Conservation (phyloP, 2,888 invertebrate species). For the Oxycera nigricornis region DNA sequence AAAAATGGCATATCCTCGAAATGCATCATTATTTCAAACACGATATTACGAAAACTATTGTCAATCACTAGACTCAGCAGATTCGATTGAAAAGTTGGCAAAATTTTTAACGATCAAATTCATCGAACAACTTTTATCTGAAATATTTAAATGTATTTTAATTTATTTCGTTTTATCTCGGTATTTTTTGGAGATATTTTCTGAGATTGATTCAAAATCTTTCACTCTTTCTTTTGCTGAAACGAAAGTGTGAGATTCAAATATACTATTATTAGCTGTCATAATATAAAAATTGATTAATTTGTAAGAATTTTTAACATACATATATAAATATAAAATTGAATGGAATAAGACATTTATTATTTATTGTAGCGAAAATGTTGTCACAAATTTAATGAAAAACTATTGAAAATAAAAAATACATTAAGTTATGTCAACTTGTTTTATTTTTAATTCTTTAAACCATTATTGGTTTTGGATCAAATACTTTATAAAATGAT, state of each 20-base stretch:
- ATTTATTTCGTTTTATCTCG: no score
- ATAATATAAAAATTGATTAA: slow-evolving; percentile 14
- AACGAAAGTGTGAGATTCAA: background rate
- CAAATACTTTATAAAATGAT: no score
- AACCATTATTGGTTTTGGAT: no score
- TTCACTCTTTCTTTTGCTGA: background rate
- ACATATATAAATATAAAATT: slow-evolving; percentile 21
- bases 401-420: slow-evolving; percentile 31
- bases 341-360: slow-evolving; percentile 31
- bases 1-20: no score
- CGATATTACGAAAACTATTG: no score
- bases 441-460: background rate
- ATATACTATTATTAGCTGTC: slow-evolving; percentile 8
- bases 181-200: background rate
- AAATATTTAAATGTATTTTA: background rate
- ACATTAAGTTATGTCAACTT: background rate
- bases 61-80: no score
- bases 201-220: background rate
- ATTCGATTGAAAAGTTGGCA: no score
- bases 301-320: slow-evolving; percentile 38
- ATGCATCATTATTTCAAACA: no score
- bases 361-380: slow-evolving; percentile 40
- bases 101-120: no score
- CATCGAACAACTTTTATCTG: background rate
- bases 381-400: slow-evolving; percentile 37